Percentiles rank a stretch among this genome's conserved stretches.
Evolutionary conservation across 2,888 invertebrate genomes (phyloP).

Genomic region (Drosophila tanythrix): DNA sequence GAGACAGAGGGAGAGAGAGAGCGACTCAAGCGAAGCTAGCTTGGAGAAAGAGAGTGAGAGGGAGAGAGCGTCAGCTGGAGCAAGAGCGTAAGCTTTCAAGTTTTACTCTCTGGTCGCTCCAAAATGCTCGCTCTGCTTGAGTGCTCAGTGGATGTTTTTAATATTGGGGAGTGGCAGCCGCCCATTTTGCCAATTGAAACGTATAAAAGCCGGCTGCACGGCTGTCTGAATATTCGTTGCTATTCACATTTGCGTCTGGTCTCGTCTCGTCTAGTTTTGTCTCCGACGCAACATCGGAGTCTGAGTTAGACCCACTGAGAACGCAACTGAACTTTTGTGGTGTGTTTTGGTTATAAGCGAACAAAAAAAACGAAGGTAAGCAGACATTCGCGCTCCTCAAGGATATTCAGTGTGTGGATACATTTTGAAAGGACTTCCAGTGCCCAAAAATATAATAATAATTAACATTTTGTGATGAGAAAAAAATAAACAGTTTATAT

Average conservation of each 20-base stretch:
- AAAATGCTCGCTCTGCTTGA: slow-evolving; percentile 9
- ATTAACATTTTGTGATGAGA: slow-evolving; percentile 33
- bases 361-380: slow-evolving; percentile 61
- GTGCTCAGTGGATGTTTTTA: slow-evolving; percentile 44
- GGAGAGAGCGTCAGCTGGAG: slow-evolving; percentile 6
- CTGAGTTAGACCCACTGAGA: slow-evolving; percentile 55
- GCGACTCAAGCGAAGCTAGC: slow-evolving; percentile 7
- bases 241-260: slow-evolving; percentile 85
- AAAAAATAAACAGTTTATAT: neutral
- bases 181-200: slow-evolving; percentile 80
- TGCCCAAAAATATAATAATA: slow-evolving; percentile 15
- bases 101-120: slow-evolving; percentile 12
- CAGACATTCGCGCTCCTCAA: slow-evolving; percentile 59
- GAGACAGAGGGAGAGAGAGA: slow-evolving; percentile 9
- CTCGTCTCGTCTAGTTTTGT: slow-evolving; percentile 82
- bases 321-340: slow-evolving; percentile 41
- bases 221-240: slow-evolving; percentile 60
- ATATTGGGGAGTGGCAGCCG: slow-evolving; percentile 59
- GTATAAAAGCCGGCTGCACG: slow-evolving; percentile 60
- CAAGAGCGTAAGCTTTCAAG: slow-evolving; percentile 36
- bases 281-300: slow-evolving; percentile 74
- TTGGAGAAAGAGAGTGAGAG: slow-evolving; percentile 8
- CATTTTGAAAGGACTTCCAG: slow-evolving; percentile 54
- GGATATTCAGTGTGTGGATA: slow-evolving; percentile 63
- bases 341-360: slow-evolving; percentile 40